Evolutionary conservation across 53 echinoderm and acorn worm genomes (phyloP).

Genomic region (Echinarachnius parma): DNA sequence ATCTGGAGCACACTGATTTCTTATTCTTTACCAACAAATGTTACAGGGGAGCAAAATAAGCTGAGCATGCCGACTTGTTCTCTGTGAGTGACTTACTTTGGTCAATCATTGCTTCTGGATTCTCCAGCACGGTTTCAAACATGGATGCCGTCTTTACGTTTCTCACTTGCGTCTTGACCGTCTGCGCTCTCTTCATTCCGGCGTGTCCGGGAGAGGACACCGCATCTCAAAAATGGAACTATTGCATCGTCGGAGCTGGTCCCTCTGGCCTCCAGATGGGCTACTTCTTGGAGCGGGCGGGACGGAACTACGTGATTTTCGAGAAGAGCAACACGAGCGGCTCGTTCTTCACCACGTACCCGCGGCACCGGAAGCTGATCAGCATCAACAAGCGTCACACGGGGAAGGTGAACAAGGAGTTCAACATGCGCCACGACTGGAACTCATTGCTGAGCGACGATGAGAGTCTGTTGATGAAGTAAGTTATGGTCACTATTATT

Average conservation of each 20-base stretch:
- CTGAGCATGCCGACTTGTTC: no score
- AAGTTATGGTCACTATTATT: conserved; percentile 30
- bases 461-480: conserved; percentile 83
- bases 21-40: no score
- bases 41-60: no score
- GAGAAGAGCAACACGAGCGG: conserved; percentile 81
- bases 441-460: conserved; percentile 96
- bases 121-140: no score
- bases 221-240: conserved; percentile 50
- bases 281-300: conserved; percentile 77
- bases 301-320: conserved; percentile 79
- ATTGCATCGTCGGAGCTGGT: conserved; percentile 91
- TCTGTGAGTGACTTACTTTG: no score
- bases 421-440: conserved; percentile 95
- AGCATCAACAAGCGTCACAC: conserved; percentile 96
- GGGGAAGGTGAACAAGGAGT: conserved; percentile 96
- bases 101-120: no score
- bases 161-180: background rate
- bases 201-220: conserved; percentile 22
- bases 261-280: conserved; percentile 97
- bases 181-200: conserved; percentile 16
- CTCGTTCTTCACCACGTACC: conserved; percentile 71
- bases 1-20: no score
- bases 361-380: conserved; percentile 92
- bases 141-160: background rate